Base-by-base conservation (phyloP, 2,797 vertebrate species). In the Poecile montanus region DNA sequence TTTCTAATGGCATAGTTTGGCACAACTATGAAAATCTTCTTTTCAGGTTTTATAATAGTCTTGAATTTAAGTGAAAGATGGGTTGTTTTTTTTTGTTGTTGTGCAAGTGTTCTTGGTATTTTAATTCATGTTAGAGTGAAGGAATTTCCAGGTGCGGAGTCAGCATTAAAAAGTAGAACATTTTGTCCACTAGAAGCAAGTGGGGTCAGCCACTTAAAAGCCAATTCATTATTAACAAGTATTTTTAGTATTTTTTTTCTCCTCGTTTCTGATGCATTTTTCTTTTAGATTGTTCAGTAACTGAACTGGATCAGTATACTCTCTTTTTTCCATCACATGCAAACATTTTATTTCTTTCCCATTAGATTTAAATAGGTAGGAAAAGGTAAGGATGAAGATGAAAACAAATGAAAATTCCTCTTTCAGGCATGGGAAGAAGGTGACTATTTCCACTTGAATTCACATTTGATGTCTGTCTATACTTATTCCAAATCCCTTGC, bases 21-120 rank as follows among this genome's bases (percentile, higher is more conserved):
- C 73, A 44, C 19, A 78, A 42, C 23, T 58, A 34, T 5, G 21
- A 53, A 78, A 66, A 72, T 72, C 16, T 26, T 56, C 16, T 60
- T 70, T 60, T 42, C 22, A 26, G 29, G 38, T 63, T 76, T 84
- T 88, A 62, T 32, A 88, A 30, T 25, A 51, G 7, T 45, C 27
- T 67, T 77, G 44, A 66, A 62, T 73, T 66, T 73, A 58, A 71
- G 16, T 53, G 60, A 83, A 89, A 65, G 36, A 19, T 62, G 6
- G 10, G 4, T 2, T 5, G 11, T 2, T 2, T 4, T 1, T 51
- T 80, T 54, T 48, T 80, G 36, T 42, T 62, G 7, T 51, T 4
- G 1, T 88, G 18, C 34, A 68, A 65, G 3, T 44, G 6, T 57
- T 77, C 26, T 74, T 3, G 0, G 5, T 42, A 21, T 88, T 85